Evolutionary conservation across 2,888 invertebrate species (phyloP).

Genomic region (Amblyjoppa fuscipennis): DNA sequence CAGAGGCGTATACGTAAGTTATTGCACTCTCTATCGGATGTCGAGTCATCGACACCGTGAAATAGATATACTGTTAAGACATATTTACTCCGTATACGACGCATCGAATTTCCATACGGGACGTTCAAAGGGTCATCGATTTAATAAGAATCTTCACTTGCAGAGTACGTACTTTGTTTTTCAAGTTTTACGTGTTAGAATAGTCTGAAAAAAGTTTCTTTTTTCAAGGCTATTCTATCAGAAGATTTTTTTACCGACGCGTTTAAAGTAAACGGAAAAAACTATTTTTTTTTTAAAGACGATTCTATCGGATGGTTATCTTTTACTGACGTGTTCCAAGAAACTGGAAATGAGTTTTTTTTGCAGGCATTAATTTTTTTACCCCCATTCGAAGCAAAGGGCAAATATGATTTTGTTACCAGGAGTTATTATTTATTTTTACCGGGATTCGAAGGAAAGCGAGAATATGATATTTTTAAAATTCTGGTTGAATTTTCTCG

Average conservation of each 20-base stretch:
- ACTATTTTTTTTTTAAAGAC: too few species aligned
- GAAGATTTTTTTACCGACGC: too few species aligned
- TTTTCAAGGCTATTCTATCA: background rate
- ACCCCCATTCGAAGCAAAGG: too few species aligned
- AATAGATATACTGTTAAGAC: constrained; percentile 25
- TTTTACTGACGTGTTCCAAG: too few species aligned
- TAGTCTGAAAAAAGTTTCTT: background rate
- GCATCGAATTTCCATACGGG: constrained; percentile 11
- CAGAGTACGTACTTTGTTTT: background rate
- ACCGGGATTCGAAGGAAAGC: background rate
- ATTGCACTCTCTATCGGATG: constrained; percentile 29
- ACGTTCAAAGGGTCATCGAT: constrained; percentile 3
- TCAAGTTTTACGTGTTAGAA: background rate
- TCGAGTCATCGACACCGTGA: constrained; percentile 40
- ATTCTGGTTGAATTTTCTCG: background rate
- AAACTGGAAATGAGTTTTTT: too few species aligned
- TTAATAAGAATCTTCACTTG: constrained; percentile 18
- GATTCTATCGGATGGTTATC: too few species aligned
- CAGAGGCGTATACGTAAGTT: constrained; percentile 8
- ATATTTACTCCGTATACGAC: background rate
- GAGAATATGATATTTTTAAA: background rate
- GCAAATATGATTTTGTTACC: too few species aligned
- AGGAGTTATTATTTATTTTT: background rate
- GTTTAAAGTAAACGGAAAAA: too few species aligned
- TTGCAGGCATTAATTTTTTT: too few species aligned